A percentile compares a stretch with the other conserved stretches of the same genome.
Evolutionary conservation across 2,797 vertebrate genomes (phyloP).

Genomic region (Gambelia wislizenii): DNA sequence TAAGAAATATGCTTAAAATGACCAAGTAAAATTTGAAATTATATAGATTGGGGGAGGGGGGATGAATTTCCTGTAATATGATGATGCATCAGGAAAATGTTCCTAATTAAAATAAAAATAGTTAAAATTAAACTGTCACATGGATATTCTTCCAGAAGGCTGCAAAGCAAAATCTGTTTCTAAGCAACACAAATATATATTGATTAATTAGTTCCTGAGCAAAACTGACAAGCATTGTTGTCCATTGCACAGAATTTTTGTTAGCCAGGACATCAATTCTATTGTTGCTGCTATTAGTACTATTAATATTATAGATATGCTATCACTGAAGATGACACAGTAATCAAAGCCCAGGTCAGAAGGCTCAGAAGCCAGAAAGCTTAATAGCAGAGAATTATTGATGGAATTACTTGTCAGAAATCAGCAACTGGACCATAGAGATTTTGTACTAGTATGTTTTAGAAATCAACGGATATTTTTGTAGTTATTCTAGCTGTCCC

Average conservation of each 20-base stretch:
- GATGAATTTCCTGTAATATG: constrained; percentile 14
- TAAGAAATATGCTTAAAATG: constrained; percentile 6
- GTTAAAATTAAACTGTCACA: constrained; percentile 17
- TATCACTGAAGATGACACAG: not conserved
- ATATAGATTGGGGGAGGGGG: not conserved
- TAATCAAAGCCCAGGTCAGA: not conserved
- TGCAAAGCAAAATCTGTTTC: not conserved
- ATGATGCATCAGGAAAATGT: constrained; percentile 19
- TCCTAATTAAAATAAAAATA: constrained; percentile 7
- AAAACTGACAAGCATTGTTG: not conserved
- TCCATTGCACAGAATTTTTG: not conserved
- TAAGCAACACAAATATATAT: not conserved
- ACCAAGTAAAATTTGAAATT: not conserved
- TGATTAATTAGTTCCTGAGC: not conserved
- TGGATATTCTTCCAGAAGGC: not conserved
- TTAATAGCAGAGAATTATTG: not conserved
- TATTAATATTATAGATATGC: not conserved
- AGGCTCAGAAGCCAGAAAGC: not conserved
- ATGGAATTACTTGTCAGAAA: not conserved
- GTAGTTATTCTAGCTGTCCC: too few species aligned
- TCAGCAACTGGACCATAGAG: not conserved
- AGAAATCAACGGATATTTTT: not conserved
- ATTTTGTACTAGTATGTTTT: not conserved
- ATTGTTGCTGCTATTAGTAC: not conserved
- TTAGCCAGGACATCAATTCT: not conserved